These are phyloP conservation scores for Rosalia funebris DNA, from an alignment of 2,888 invertebrate species.

Conservation along the genomic window DNA sequence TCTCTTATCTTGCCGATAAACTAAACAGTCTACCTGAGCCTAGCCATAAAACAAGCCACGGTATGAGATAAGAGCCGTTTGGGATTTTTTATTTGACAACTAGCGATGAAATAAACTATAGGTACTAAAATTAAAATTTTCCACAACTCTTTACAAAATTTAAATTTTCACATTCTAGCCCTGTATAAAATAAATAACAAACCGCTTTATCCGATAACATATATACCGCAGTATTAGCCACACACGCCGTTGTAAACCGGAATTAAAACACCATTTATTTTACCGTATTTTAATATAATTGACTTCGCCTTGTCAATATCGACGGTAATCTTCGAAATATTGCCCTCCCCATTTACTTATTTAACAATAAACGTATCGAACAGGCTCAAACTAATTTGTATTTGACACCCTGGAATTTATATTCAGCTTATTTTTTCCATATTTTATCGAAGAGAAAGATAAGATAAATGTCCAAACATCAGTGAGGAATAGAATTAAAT, in stretches of 20 bases:
- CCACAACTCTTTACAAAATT: too few relatives aligned
- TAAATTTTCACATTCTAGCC: too few relatives aligned
- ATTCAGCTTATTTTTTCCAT: slow-evolving; percentile 42
- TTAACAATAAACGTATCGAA: slow-evolving; percentile 25
- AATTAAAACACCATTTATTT: slow-evolving; percentile 19
- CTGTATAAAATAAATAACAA: too few relatives aligned
- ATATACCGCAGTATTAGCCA: neutral
- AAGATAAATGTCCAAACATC: slow-evolving; percentile 50
- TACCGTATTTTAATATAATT: slow-evolving; percentile 13
- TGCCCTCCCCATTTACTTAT: slow-evolving; percentile 11
- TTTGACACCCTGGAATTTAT: slow-evolving; percentile 45
- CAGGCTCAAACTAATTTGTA: slow-evolving; percentile 37
- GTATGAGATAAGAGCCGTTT: too few relatives aligned
- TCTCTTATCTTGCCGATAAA: too few relatives aligned
- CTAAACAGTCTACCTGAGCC: too few relatives aligned
- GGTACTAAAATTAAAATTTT: too few relatives aligned
- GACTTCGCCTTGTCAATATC: slow-evolving; percentile 17
- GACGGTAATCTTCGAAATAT: slow-evolving; percentile 21
- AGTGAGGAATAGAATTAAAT: slow-evolving; percentile 47
- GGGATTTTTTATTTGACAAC: too few relatives aligned
- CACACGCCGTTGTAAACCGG: neutral
- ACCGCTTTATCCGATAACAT: too few relatives aligned
- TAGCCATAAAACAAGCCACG: too few relatives aligned
- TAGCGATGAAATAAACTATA: too few relatives aligned
- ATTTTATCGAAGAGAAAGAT: slow-evolving; percentile 44